Base-by-base conservation (phyloP, 2,113 vertebrate species). In the Edolisoma coerulescens region DNA sequence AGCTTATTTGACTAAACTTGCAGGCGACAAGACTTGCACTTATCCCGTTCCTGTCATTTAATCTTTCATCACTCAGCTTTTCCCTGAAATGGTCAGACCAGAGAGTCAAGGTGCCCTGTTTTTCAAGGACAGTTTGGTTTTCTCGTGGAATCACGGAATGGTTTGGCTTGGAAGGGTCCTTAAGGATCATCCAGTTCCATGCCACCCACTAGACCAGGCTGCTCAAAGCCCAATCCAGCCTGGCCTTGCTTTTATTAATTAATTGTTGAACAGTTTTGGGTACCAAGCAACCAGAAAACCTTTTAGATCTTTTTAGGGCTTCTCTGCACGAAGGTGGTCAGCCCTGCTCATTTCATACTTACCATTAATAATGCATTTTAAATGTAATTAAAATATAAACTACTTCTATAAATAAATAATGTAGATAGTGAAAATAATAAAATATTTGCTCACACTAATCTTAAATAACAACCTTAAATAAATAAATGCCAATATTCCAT, bases 1-100 rank as follows among this genome's bases (percentile, higher is more conserved):
- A 77, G 83, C 90, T 94, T 37, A 80, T 96, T 95, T 95, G 94
- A 90, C 79, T 94, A 83, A 94, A 95, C 83, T 80, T 54, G 71
- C 49, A 30, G 84, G 63, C 6, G 16, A 73, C 75, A 73, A 61
- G 90, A 53, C 83, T 92, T 81, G 76, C 83, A 74, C 71, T 95
- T 86, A 81, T 61, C 85, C 54, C 74, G 74, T 92, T 96, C 88
- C 83, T 88, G 95, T 54, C 75, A 24, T 86, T 93, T 94, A 39
- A 92, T 90, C 95, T 39, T 52, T 78, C 65, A 32, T 26, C 45
- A 5, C 41, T 49, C 63, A 49, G 65, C 74, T 86, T 94, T 32
- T 39, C 57, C 35, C 68, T 84, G 75, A 26, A 88, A 85, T 4
- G 45, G 32, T 57, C 53, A 42, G 74, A 44, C 12, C 74, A 82